Conservation (phyloP, 2,888 invertebrate species). For the Ochropleura leucogaster region DNA sequence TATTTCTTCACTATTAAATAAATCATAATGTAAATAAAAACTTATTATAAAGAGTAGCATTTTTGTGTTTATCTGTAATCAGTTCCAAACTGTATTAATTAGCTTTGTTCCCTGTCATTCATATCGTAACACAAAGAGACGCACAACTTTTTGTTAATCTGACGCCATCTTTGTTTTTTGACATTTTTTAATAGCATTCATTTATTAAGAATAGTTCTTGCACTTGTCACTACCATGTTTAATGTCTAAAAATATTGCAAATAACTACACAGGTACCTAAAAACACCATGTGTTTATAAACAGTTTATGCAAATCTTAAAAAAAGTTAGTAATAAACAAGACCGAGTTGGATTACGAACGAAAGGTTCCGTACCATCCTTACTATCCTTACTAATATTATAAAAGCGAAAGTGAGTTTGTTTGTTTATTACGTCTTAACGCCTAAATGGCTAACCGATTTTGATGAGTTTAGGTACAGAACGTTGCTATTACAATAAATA, state of each 20-base stretch:
- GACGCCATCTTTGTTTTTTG: not conserved
- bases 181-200: not conserved
- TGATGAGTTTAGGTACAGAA: no score
- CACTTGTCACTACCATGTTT: not conserved
- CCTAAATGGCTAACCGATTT: no score
- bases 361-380: no score
- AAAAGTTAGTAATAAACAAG: no score
- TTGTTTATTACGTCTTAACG: no score
- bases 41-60: conserved; percentile 23
- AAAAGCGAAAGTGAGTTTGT: no score
- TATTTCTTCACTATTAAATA: not conserved
- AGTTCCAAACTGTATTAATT: no score
- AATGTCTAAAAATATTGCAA: not conserved
- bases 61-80: not conserved
- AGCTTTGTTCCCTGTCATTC: no score
- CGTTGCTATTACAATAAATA: no score
- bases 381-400: no score
- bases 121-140: no score
- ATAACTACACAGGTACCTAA: not conserved
- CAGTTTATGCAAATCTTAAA: not conserved
- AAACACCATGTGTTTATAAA: not conserved
- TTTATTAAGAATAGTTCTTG: not conserved
- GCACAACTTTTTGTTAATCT: not conserved
- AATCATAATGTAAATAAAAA: not conserved
- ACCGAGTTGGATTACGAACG: no score